Evolutionary conservation across 2,888 invertebrate genomes (phyloP), one percentile per base, ranked within the genome.

Genomic region (Crioceris asparagi): DNA sequence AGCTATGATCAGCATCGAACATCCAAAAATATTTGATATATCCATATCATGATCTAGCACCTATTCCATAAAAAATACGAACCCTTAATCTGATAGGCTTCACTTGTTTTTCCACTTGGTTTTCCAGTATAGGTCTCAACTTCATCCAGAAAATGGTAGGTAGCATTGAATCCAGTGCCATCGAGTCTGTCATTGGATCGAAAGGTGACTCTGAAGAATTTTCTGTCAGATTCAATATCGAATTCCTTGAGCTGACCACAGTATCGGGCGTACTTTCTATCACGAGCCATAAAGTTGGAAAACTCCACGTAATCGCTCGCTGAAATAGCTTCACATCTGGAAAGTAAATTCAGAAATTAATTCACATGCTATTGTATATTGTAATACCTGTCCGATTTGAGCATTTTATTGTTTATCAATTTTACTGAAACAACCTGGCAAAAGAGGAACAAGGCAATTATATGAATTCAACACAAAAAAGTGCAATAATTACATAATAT

Each of bases 261-360:
- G 61, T 87, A 83, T 55, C 88, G 75, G 32, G 81, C 76, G 64
- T 84, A 88, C 63, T 91, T 90, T 56, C 86, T 75, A 67, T 97
- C 96, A 50, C 82, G 77, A 44, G 85, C 79, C 73, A 86, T 78
- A 61, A 83, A 91, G 69, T 96, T 97, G 31, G 93, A 93, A 67
- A 97, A 92, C 63, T 94, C 90, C 35, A 97, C 86, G 65, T 84
- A 94, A 66, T 97, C 97, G 57, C 93, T 94, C 29, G 90, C 87
- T 2, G 92, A 85, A 31, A 79, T 75, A 39, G 85, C 83, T 55
- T 87, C 86, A 61, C 96, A 97, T 47, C 94, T 96, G 69, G 12
- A 50, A 50, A 43, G 32, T 37, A 17, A 41, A 33, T n/a, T n/a
- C n/a, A n/a, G n/a, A n/a, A n/a, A n/a, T n/a, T n/a, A n/a, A n/a